These are phyloP conservation scores for Neodiprion lecontei DNA, from an alignment of 1,140 invertebrate genomes.

Conservation along the genomic window DNA sequence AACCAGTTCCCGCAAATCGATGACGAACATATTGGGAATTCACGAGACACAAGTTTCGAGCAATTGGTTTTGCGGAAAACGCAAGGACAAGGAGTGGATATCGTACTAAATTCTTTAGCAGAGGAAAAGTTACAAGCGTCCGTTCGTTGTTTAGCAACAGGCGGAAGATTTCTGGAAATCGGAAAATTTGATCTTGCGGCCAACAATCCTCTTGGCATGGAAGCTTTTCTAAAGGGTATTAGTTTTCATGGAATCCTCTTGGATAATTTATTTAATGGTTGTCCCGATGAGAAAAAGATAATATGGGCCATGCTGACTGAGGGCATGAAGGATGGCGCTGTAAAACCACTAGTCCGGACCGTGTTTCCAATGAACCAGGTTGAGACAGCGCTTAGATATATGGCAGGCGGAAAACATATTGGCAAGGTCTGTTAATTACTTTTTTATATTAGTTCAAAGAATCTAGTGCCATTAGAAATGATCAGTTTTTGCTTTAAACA, in stretches of 20 bases:
- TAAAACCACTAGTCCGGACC: constrained; percentile 66
- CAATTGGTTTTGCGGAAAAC: constrained; percentile 59
- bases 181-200: constrained; percentile 76
- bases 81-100: constrained; percentile 63
- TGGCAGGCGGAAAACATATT: constrained; percentile 89
- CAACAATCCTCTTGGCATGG: constrained; percentile 67
- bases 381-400: constrained; percentile 73
- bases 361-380: constrained; percentile 67
- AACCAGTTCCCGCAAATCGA: constrained; percentile 46
- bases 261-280: constrained; percentile 55
- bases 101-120: constrained; percentile 71
- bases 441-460: constrained; percentile 26
- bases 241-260: constrained; percentile 53
- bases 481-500: constrained; percentile 22
- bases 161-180: constrained; percentile 76
- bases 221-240: constrained; percentile 65
- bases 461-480: constrained; percentile 33
- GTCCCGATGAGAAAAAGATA: neutral
- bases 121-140: constrained; percentile 70
- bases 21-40: constrained; percentile 61
- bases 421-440: constrained; percentile 72
- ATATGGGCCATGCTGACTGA: constrained; percentile 28
- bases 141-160: constrained; percentile 67
- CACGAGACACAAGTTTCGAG: constrained; percentile 65
- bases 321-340: constrained; percentile 70